Evolutionary conservation across 2,888 invertebrate species (phyloP), one percentile per base, ranked within the genome.

Genomic region (Thecophora atra): DNA sequence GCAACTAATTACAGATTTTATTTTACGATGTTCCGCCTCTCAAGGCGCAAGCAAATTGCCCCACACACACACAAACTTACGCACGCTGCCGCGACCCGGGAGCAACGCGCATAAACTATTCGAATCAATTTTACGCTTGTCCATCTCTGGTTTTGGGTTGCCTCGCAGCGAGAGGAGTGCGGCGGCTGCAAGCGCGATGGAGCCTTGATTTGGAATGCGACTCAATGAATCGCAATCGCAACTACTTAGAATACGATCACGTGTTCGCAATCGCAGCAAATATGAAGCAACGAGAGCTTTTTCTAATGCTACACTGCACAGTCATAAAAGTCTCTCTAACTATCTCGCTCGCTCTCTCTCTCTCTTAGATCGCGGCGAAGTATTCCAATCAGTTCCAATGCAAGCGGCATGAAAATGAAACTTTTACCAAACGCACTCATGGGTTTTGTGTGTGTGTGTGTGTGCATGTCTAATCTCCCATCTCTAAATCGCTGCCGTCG

Each of bases 111-210:
- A 80, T 78, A 75, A 80, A 82, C 80, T 77, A 80, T 77, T 78
- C 73, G 78, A 81, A 79, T 80, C 79, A 80, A 83, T 84, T 83
- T 81, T 80, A 82, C 83, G 83, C 83, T 81, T 81, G 81, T 82
- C 83, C 81, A 82, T 79, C 79, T 74, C 73, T 75, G 47, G 73
- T 54, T 47, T 30, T 42, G 13, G 15, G n/a, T 21, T 30, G 19
- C 21, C 42, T 15, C 17, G n/a, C 30, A 30, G 24, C 52, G 37
- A 21, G 15, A 8, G 5, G 17, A 26, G 5, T 24, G 13, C 26
- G n/a, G 58, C 26, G 58, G 58, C 24, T 24, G 15, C 4, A 15
- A 26, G 8, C 28, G 17, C 3, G 15, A 47, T 19, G 54, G n/a
- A 24, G 17, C 51, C 17, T 51, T 6, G 5, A n/a, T 21, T 3